phyloP scores from a whole-genome alignment of 2,888 invertebrate species.

The Rhodophaea formosa region DNA sequence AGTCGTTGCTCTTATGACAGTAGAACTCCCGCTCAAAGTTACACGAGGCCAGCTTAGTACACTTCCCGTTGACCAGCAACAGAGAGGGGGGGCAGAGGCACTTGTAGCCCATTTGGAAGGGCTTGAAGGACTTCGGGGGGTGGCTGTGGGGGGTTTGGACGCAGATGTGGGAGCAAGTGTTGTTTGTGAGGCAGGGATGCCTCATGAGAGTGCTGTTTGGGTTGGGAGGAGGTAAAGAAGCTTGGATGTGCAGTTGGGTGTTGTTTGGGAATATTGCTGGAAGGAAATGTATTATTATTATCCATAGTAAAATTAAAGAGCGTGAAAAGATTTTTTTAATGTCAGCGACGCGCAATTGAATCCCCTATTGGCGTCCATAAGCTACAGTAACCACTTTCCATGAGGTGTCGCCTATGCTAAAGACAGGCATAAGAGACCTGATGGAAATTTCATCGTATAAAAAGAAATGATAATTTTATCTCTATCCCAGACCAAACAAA shows the following conservation, averaged over 20 bases:
- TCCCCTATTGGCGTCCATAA: too few relatives aligned
- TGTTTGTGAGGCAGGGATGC: constrained; percentile 83
- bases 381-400: too few relatives aligned
- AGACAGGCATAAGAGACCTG: too few relatives aligned
- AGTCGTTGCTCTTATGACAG: constrained; percentile 68
- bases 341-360: too few relatives aligned
- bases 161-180: constrained; percentile 88
- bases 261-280: constrained; percentile 75
- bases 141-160: constrained; percentile 62
- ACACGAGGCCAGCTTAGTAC: constrained; percentile 77
- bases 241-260: constrained; percentile 56
- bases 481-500: too few relatives aligned
- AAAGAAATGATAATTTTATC: too few relatives aligned
- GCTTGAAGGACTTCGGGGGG: constrained; percentile 20
- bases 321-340: too few relatives aligned
- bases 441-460: too few relatives aligned
- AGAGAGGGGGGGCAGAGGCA: constrained; percentile 86
- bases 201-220: constrained; percentile 36
- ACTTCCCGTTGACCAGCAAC: constrained; percentile 77
- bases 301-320: too few relatives aligned
- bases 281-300: constrained; percentile 34
- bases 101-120: constrained; percentile 39
- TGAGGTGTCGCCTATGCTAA: too few relatives aligned
- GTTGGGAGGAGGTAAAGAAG: constrained; percentile 39
- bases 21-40: constrained; percentile 62